phyloP scores from a whole-genome alignment of 1,140 invertebrate species.

The Lasioglossum albipes region DNA sequence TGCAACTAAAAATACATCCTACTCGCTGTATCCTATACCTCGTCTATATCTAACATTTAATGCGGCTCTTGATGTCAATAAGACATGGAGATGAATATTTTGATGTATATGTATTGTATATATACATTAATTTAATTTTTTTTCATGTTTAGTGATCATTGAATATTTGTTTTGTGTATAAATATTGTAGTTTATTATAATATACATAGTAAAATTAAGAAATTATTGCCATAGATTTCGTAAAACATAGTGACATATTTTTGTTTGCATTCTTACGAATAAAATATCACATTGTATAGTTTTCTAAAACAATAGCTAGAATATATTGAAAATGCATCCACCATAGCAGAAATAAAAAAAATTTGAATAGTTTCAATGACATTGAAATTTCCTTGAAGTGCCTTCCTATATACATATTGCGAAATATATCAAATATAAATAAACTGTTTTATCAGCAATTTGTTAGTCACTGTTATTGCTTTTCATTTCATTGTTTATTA shows the following conservation, averaged over 20 bases:
- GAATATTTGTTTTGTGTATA: conserved; percentile 55
- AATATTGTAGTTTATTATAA: conserved; percentile 15
- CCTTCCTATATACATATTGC: not conserved
- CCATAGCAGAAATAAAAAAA: not conserved
- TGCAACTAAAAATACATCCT: too few species aligned
- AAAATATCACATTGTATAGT: conserved; percentile 21
- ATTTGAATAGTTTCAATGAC: not conserved
- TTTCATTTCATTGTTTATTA: too few species aligned
- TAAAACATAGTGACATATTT: conserved; percentile 31
- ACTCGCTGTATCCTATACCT: too few species aligned
- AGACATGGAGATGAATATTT: conserved; percentile 44
- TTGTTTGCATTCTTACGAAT: conserved; percentile 32
- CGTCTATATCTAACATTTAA: too few species aligned
- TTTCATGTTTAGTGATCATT: conserved; percentile 37
- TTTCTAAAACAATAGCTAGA: conserved; percentile 26
- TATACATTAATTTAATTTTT: conserved; percentile 29
- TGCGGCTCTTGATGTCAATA: not conserved
- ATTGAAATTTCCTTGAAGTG: not conserved
- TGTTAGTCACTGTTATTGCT: not conserved
- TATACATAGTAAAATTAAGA: conserved; percentile 17
- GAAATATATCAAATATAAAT: not conserved
- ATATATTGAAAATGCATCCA: not conserved
- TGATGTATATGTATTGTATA: conserved; percentile 30
- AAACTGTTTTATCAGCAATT: not conserved
- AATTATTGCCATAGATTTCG: conserved; percentile 12